A percentile compares a stretch with the other conserved stretches of the same genome.
These are phyloP conservation scores for Drosophila pectinifera DNA, from an alignment of 1,140 invertebrate species.

Conservation along the genomic window DNA sequence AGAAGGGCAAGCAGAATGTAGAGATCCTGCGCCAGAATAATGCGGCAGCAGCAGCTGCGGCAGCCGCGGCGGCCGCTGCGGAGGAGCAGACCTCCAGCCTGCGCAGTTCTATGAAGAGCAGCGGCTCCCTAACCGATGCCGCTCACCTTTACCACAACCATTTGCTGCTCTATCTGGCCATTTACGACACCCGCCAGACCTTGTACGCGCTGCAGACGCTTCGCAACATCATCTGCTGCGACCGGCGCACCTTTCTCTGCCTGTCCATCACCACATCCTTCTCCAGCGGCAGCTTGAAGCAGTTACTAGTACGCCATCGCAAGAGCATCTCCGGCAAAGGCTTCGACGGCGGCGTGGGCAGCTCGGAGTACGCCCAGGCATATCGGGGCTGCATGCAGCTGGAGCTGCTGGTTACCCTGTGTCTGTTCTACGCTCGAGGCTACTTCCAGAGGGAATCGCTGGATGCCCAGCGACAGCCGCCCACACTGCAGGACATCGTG, in stretches of 20 bases:
- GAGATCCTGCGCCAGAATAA: constrained; percentile 79
- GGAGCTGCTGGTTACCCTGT: constrained; percentile 92
- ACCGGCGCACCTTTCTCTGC: constrained; percentile 90
- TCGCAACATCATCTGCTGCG: constrained; percentile 90
- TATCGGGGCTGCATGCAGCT: constrained; percentile 93
- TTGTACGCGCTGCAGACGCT: constrained; percentile 92
- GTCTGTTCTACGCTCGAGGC: constrained; percentile 92
- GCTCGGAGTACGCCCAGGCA: constrained; percentile 87
- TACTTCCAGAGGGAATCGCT: constrained; percentile 90
- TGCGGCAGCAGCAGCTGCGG: constrained; percentile 55
- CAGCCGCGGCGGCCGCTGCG: constrained; percentile 38
- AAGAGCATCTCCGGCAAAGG: constrained; percentile 93
- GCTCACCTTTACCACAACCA: constrained; percentile 93
- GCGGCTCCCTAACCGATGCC: constrained; percentile 53
- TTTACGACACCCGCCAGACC: constrained; percentile 91
- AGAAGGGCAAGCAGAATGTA: constrained; percentile 84
- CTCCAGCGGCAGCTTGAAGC: constrained; percentile 85
- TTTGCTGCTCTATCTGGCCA: constrained; percentile 92
- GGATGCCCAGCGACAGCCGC: constrained; percentile 86
- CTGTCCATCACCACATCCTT: constrained; percentile 90
- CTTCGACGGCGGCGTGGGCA: constrained; percentile 90
- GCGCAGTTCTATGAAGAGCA: constrained; percentile 74
- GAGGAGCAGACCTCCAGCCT: constrained; percentile 60
- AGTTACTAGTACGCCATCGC: constrained; percentile 90
- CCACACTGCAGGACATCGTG: constrained; percentile 90